phyloP scores from a whole-genome alignment of 2,888 invertebrate genomes.

The Asteroscopus sphinx region DNA sequence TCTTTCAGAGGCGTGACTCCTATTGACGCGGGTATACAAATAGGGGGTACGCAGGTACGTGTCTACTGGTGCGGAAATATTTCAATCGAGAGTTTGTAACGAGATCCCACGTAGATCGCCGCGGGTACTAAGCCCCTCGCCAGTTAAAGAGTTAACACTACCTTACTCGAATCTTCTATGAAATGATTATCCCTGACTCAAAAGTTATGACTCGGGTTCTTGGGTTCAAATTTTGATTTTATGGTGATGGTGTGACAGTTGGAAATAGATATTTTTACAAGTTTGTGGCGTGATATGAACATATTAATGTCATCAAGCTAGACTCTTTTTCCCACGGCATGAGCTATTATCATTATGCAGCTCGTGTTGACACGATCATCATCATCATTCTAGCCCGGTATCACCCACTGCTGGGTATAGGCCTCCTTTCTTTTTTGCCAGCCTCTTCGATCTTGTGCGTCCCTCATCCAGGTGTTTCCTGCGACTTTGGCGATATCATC shows the following conservation, averaged over 20 bases:
- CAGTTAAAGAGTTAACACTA: slow-evolving; percentile 49
- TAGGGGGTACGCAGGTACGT: slow-evolving; percentile 61
- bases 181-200: slow-evolving; percentile 33
- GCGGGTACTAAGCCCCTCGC: slow-evolving; percentile 51
- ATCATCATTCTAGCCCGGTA: too few species aligned
- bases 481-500: too few species aligned
- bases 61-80: slow-evolving; percentile 69
- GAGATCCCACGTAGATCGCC: slow-evolving; percentile 66
- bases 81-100: slow-evolving; percentile 71
- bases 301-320: too few species aligned
- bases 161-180: slow-evolving; percentile 39
- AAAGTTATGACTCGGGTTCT: slow-evolving; percentile 17
- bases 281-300: too few species aligned
- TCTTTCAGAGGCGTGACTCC: slow-evolving; percentile 44
- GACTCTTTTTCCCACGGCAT: too few species aligned
- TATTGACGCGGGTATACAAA: slow-evolving; percentile 68
- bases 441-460: too few species aligned
- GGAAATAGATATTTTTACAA: slow-evolving; percentile 1
- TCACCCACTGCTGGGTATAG: too few species aligned
- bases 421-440: too few species aligned
- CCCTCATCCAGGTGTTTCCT: too few species aligned
- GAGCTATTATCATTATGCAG: too few species aligned
- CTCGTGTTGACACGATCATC: too few species aligned
- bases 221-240: slow-evolving; percentile 11
- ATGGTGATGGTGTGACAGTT: slow-evolving; percentile 5